Evolutionary conservation across 1,140 invertebrate genomes (phyloP), one percentile per base, ranked within the genome.

Genomic region (Aricia agestis): DNA sequence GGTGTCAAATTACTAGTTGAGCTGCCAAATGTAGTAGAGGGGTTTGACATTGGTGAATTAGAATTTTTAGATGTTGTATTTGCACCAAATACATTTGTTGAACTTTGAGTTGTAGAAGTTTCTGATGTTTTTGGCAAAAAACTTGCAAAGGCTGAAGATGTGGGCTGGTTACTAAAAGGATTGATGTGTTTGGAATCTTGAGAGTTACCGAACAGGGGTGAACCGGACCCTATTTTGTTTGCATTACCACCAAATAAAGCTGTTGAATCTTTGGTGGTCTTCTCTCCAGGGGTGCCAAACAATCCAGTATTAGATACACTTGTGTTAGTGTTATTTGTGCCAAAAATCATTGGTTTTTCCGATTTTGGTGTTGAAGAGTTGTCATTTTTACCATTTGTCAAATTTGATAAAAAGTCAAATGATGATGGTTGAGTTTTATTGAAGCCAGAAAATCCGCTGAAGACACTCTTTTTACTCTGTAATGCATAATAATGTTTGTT

Each of bases 401-500:
- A 76, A 73, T 92, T 93, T 73, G 93, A 82, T 77, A 95, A 81
- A 82, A 95, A 95, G 81, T 93, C 93, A 87, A 95, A 95, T 10
- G 93, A 91, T 68, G 86, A 76, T 75, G 83, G 79, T 74, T 87
- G 82, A 57, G 85, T 71, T 79, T 92, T 92, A 76, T 92, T 93
- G 71, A 94, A 94, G 73, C 94, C 95, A 75, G 92, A 78, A 84
- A 96, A 96, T 41, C 92, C 90, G 78, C 93, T 94, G 78, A 95
- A 95, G 11, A 94, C 93, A 83, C 91, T 93, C 86, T 93, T 95
- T 42, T 85, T 89, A 78, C 92, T 75, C 90, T 93, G 89, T 70
- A 91, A 93, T 76, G 69, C 72, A 79, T 71, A 72, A 81, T 79
- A 68, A 72, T 70, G 69, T 32, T 70, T 68, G 71, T 72, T 66